Percentiles rank a stretch among this genome's conserved stretches.
Evolutionary conservation across 92 coral and sea anemone genomes (phyloP).

Genomic region (Palythoa heliodiscus): DNA sequence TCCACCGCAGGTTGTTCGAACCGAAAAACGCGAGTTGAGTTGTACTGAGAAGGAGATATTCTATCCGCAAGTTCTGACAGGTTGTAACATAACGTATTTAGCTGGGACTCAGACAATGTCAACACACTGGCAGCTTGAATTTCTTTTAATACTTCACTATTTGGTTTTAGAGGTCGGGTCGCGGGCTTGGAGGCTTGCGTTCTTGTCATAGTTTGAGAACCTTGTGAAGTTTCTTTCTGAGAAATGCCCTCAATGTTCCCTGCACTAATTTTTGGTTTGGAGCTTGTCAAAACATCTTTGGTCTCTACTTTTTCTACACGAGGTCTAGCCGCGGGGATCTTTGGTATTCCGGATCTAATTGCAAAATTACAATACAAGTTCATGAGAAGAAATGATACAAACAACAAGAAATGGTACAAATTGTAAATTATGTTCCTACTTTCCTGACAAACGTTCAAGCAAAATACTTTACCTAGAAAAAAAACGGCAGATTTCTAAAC

Average conservation of each 20-base stretch:
- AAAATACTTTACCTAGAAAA: no score
- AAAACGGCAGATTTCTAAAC: no score
- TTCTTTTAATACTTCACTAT: slow-evolving; percentile 26
- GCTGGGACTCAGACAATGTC: slow-evolving; percentile 67
- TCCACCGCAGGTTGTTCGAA: slow-evolving; percentile 19
- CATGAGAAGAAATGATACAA: neutral
- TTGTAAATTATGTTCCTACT: no score
- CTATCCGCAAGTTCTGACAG: slow-evolving; percentile 80
- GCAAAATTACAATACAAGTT: no score
- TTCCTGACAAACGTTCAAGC: no score
- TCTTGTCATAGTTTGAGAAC: slow-evolving; percentile 11
- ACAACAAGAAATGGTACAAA: neutral
- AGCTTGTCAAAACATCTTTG: neutral
- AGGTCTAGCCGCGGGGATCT: neutral
- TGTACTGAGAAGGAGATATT: slow-evolving; percentile 66
- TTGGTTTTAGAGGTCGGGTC: slow-evolving; percentile 27
- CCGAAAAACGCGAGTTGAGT: slow-evolving; percentile 41
- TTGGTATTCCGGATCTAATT: slow-evolving; percentile 22
- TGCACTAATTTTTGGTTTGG: neutral
- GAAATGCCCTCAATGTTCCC: neutral
- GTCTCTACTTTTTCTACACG: neutral
- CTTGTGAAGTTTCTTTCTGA: neutral
- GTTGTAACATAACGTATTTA: slow-evolving; percentile 72
- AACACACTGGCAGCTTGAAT: slow-evolving; percentile 43
- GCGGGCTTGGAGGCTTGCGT: neutral